Base-by-base conservation (phyloP, 2,113 vertebrate genomes). In the Megalops atlanticus region DNA sequence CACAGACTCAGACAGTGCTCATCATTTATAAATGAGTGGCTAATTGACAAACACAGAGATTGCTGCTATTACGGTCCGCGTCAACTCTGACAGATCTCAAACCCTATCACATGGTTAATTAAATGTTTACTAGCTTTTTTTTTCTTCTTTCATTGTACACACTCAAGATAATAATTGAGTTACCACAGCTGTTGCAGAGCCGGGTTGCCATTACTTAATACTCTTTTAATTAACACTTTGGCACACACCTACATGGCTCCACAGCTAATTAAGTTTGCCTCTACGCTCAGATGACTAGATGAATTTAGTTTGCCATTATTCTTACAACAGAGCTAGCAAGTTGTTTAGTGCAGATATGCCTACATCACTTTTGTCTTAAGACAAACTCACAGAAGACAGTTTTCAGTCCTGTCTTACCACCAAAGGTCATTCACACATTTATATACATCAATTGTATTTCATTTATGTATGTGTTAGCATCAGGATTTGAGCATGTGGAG, bases 171-270 rank as follows among this genome's bases (percentile, higher is more conserved):
- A 77, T 90, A 91, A 90, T 91, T 86, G 82, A 89, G 89, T 87
- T 86, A 14, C 79, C 78, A 58, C 86, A 88, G 86, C 89, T 89
- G 84, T 83, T 89, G 84, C 52, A 27, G 3, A n/a, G 58, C 58
- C 58, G 89, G 87, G 89, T 88, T 90, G 86, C 87, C 86, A 88
- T 92, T 89, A 79, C 87, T 87, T 90, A 91, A 92, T 91, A 85
- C 87, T 77, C 77, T 88, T 93, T 92, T 92, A 93, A 92, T 93
- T 92, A 88, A 83, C 82, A 88, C 86, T 39, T 83, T 85, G 87
- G 85, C 85, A 78, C 86, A 85, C 85, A 88, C 85, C 83, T 83
- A 78, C 78, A 58, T 79, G 83, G 74, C 58, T 85, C 70, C 85
- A 87, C 82, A 91, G 89, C 82, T 88, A 90, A 92, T 94, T 91